Evolutionary conservation across 2,797 vertebrate species (phyloP).

Genomic region (Notolepis coatsorum): DNA sequence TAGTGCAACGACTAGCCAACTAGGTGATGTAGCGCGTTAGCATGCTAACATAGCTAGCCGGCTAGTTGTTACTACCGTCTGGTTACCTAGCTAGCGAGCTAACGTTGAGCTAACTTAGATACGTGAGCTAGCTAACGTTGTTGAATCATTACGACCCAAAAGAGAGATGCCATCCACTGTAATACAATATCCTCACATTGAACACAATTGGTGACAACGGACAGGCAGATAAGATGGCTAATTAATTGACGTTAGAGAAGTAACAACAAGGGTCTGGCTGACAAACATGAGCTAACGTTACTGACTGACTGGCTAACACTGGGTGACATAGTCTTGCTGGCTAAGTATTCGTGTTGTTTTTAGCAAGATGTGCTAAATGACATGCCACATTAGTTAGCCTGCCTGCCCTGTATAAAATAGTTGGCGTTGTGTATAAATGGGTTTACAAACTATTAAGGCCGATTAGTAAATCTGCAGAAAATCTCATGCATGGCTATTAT

Average conservation of each 20-base stretch:
- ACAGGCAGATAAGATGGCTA: not conserved
- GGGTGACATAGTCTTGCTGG: not conserved
- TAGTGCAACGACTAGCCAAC: conserved; percentile 37
- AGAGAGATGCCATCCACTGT: no score
- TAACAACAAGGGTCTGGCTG: no score
- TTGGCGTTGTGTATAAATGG: not conserved
- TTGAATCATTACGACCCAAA: no score
- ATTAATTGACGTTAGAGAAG: not conserved
- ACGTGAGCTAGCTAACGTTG: no score
- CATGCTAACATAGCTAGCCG: conserved; percentile 56
- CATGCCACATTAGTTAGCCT: not conserved
- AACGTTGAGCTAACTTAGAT: not conserved
- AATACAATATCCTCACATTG: no score
- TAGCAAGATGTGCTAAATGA: conserved; percentile 57
- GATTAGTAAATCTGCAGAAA: no score
- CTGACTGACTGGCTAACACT: not conserved
- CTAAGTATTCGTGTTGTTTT: conserved; percentile 58
- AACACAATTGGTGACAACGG: no score
- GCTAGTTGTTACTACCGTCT: conserved; percentile 31
- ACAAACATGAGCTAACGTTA: not conserved
- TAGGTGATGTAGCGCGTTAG: not conserved
- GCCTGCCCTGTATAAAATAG: not conserved
- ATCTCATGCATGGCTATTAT: no score
- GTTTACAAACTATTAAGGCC: no score
- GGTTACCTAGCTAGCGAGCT: not conserved